Evolutionary conservation across 2,797 vertebrate genomes (phyloP).

Genomic region (Periophthalmus magnuspinnatus): DNA sequence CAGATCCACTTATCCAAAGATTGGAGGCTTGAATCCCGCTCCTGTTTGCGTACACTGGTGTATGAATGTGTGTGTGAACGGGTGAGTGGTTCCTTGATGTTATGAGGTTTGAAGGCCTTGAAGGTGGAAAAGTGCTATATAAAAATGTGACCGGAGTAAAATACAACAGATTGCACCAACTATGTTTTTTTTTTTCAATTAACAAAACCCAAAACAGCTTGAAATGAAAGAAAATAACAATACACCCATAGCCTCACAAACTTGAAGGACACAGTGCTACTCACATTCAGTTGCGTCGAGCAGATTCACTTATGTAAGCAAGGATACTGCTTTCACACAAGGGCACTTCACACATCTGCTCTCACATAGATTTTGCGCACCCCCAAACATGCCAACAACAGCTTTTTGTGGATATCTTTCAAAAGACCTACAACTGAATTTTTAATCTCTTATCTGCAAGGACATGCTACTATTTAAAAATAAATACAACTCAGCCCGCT

Average conservation of each 20-base stretch:
- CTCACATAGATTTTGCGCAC: neutral
- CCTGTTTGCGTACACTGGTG: too few species aligned
- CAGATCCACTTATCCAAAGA: too few species aligned
- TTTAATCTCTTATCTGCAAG: neutral
- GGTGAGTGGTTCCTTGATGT: too few species aligned
- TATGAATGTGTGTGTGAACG: too few species aligned
- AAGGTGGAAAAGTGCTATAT: too few species aligned
- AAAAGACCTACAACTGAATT: neutral
- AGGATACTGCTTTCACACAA: conserved; percentile 11
- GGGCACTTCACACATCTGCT: neutral
- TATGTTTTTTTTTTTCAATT: neutral
- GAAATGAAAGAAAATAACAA: neutral
- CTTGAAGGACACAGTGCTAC: neutral
- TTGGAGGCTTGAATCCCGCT: too few species aligned
- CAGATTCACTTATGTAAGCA: conserved; percentile 12
- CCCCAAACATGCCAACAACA: neutral
- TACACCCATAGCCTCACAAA: neutral
- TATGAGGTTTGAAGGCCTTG: too few species aligned
- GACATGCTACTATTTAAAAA: neutral
- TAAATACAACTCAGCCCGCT: neutral
- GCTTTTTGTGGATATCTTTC: neutral
- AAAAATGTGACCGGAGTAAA: neutral
- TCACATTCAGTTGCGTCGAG: neutral
- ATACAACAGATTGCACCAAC: neutral
- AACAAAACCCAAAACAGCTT: conserved; percentile 12